A percentile compares a stretch with the other conserved stretches of the same genome.
Conservation (phyloP, 2,888 invertebrate genomes). For the Theristus sp. region DNA sequence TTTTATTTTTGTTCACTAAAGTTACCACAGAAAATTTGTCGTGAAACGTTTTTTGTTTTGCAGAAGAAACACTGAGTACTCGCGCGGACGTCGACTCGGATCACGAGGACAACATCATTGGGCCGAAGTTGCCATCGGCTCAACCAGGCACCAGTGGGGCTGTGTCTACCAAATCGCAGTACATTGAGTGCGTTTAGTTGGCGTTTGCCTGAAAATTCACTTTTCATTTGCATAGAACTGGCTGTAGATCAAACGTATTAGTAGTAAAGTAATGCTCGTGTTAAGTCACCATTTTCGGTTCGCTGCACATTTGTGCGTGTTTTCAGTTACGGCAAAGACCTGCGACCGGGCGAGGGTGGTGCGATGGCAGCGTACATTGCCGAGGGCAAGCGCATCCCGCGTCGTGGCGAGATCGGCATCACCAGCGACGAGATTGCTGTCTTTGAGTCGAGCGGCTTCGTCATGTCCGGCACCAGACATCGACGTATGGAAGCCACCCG, state of each 20-base stretch:
- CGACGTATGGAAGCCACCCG: conserved; percentile 98
- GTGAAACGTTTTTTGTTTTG: too few relatives aligned
- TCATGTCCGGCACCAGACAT: conserved; percentile 89
- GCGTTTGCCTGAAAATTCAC: too few relatives aligned
- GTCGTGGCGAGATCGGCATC: conserved; percentile 92
- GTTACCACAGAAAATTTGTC: background rate
- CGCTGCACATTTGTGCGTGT: too few relatives aligned
- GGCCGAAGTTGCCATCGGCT: conserved; percentile 2
- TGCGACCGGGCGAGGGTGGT: conserved; percentile 87
- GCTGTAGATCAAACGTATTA: too few relatives aligned
- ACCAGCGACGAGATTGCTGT: conserved; percentile 70
- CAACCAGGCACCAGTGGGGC: background rate
- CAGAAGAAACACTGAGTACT: conserved; percentile 3
- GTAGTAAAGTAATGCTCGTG: background rate
- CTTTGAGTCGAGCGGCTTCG: conserved; percentile 82
- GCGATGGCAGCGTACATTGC: conserved; percentile 99
- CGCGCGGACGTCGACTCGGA: background rate
- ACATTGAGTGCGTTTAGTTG: background rate
- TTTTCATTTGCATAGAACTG: too few relatives aligned
- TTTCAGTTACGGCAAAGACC: conserved; percentile 44
- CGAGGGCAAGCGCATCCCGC: conserved; percentile 90
- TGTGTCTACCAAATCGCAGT: background rate
- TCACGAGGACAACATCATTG: conserved; percentile 4
- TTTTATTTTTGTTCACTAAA: background rate
- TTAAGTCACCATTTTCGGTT: background rate